Evolutionary conservation across 2,888 invertebrate genomes (phyloP).

Genomic region (Caenorhabditis angaria): DNA sequence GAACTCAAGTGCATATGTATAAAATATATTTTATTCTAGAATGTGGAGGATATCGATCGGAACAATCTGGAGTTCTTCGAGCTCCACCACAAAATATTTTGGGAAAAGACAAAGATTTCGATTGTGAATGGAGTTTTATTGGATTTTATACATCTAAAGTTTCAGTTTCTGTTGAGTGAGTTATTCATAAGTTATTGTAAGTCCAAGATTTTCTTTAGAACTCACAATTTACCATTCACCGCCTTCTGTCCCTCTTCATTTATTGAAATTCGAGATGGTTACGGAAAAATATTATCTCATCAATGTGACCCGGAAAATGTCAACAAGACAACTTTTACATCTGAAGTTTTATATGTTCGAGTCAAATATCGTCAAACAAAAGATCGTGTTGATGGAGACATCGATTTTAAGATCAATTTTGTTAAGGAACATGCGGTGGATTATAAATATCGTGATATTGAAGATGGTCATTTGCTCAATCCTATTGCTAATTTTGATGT

Average conservation of each 20-base stretch:
- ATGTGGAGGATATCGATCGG: no score
- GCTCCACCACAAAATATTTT: no score
- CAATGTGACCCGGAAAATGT: conserved; percentile 40
- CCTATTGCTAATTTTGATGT: no score
- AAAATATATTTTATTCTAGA: no score
- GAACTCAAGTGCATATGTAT: no score
- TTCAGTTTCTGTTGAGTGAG: conserved; percentile 12
- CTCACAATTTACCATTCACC: conserved; percentile 15
- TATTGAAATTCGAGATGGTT: conserved; percentile 62
- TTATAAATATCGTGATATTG: no score
- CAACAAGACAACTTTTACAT: conserved; percentile 19
- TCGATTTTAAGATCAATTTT: no score
- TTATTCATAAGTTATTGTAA: not conserved
- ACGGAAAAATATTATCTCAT: conserved; percentile 54
- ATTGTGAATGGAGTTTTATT: conserved; percentile 20
- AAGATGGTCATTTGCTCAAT: no score
- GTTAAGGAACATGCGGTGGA: no score
- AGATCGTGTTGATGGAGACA: no score
- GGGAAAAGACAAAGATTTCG: conserved; percentile 30
- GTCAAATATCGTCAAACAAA: conserved; percentile 38
- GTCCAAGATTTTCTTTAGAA: no score
- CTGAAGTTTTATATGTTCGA: conserved; percentile 39
- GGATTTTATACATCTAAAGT: not conserved
- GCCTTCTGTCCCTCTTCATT: conserved; percentile 58
- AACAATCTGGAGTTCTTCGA: no score